Base-by-base conservation (phyloP, 2,888 invertebrate species). In the Drosophila ustulata region DNA sequence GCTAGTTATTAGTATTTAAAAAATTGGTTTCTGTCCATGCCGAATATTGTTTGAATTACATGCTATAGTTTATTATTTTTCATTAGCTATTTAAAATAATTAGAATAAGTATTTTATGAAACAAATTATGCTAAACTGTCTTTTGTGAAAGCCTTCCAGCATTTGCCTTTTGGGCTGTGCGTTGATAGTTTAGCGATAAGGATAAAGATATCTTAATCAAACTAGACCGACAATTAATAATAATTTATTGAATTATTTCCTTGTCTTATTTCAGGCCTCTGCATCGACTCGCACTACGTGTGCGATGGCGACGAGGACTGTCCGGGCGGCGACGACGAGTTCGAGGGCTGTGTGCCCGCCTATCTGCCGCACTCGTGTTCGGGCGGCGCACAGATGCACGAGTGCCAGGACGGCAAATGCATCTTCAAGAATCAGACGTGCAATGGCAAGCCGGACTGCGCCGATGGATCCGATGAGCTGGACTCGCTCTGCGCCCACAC, bases 261-360 rank as follows among this genome's bases (percentile, higher is more conserved):
- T 0, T 41, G 8, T 18, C 0, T 13, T 3, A 13, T 26, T 30
- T 0, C 34, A 80, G 80, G 82, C 3, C 62, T 67, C 0, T 82
- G 97, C 91, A 94, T 97, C 71, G 93, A 94, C 72, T 93, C 93
- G 3, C 93, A 93, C 70, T 94, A 93, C 87, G 93, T 94, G 43
- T 97, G 97, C 92, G 96, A 97, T 91, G 96, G 96, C 0, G 93
- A 94, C 53, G 94, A 95, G 88, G 96, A 97, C 91, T 96, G 97
- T 92, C 93, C 93, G 30, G 96, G 96, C 90, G 94, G 94, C 7
- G 94, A 95, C 56, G 96, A 96, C 91, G 96, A 96, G 92, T 94
- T 94, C 41, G 92, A 90, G 8, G 91, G 93, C 18, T 94, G 94
- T 81, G 92, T 92, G 56, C 90, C 87, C 0, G 65, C 62, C 7